Conservation (phyloP, 2,113 vertebrate species). For the Plestiodon gilberti region DNA sequence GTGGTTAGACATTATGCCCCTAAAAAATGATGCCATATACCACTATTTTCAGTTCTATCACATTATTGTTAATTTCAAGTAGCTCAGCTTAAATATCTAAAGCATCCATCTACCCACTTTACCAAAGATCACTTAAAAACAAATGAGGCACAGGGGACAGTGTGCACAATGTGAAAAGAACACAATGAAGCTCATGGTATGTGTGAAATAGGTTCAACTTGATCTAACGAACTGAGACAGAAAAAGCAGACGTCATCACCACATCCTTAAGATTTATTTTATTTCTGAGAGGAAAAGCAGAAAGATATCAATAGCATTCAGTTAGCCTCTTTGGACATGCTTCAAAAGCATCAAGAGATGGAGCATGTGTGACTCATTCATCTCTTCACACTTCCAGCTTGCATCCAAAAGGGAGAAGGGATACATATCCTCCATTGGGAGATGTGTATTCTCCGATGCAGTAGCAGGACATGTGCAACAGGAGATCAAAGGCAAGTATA, state of each 20-base stretch:
- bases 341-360: not conserved
- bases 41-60: constrained; percentile 11
- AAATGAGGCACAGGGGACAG: not conserved
- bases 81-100: not conserved
- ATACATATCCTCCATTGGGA: not conserved
- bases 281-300: not conserved
- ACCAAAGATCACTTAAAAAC: not conserved
- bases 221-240: not conserved
- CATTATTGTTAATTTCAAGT: not conserved
- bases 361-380: not conserved
- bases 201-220: not conserved
- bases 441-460: not conserved
- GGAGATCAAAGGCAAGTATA: not conserved
- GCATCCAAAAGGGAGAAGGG: not conserved
- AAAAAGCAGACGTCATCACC: not conserved
- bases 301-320: rapidly evolving
- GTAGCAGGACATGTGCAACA: not conserved
- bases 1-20: not conserved
- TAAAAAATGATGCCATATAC: not conserved
- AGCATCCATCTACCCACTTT: not conserved
- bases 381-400: not conserved
- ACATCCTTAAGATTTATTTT: not conserved
- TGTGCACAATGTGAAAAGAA: not conserved
- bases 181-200: not conserved
- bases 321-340: not conserved